phyloP scores from a whole-genome alignment of 2,888 invertebrate genomes.

The Abrostola triplasia region DNA sequence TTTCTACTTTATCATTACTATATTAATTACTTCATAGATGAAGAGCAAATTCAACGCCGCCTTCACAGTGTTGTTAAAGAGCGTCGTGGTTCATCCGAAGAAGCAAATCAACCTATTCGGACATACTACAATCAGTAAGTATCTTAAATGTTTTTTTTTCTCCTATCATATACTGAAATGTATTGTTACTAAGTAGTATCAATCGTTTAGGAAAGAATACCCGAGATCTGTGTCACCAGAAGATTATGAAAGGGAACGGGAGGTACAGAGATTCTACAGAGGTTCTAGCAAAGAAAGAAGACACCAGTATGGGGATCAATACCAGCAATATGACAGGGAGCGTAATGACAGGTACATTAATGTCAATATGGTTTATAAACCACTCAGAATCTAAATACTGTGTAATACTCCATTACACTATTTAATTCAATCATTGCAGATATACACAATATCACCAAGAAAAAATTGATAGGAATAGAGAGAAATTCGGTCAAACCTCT shows the following conservation, averaged over 20 bases:
- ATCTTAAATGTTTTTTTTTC: neutral
- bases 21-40: slow-evolving; percentile 54
- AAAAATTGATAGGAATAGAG: slow-evolving; percentile 72
- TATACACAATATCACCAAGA: slow-evolving; percentile 70
- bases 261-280: slow-evolving; percentile 81
- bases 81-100: slow-evolving; percentile 74
- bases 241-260: slow-evolving; percentile 75
- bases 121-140: slow-evolving; percentile 83
- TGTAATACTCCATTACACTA: slow-evolving; percentile 38
- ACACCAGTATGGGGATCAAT: slow-evolving; percentile 71
- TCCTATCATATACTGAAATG: neutral
- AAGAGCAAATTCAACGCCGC: slow-evolving; percentile 68
- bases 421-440: slow-evolving; percentile 66
- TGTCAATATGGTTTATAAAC: slow-evolving; percentile 6
- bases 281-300: slow-evolving; percentile 81
- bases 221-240: slow-evolving; percentile 71
- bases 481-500: slow-evolving; percentile 67
- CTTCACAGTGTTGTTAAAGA: slow-evolving; percentile 84
- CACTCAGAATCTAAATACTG: slow-evolving; percentile 14
- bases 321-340: slow-evolving; percentile 70
- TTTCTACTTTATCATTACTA: neutral
- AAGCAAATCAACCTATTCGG: slow-evolving; percentile 72
- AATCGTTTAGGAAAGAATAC: slow-evolving; percentile 74
- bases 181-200: neutral
- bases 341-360: slow-evolving; percentile 71